Evolutionary conservation across 1,140 invertebrate genomes (phyloP), one percentile per base, ranked within the genome.

Genomic region (Orussus abietinus): DNA sequence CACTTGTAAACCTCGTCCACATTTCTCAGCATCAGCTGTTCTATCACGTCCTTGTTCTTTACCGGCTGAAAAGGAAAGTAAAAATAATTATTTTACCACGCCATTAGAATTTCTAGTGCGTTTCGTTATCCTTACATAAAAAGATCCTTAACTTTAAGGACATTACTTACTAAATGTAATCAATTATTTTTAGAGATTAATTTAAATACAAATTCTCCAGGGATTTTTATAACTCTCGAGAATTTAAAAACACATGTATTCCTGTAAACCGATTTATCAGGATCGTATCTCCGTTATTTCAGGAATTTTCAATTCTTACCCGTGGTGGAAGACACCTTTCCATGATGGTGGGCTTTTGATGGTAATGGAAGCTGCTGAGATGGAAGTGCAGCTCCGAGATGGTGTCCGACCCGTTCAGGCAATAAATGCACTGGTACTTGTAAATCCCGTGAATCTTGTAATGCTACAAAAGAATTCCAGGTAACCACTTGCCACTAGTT

Each of bases 341-440:
- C 2, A 76, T 53, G 11, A 75, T 50, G 9, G 64, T 64, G 1
- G 75, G 63, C 2, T 60, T 52, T 35, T 69, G 58, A 48, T 76
- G 70, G 6, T 62, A 68, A 51, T 79, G 77, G 13, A 52, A 45
- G 10, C 49, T 49, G 26, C 69, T 68, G 1, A 78, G 57, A 62
- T 79, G 77, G 20, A 51, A 47, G 9, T 75, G 62, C 13, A 77
- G 55, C 11, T 76, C 73, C 9, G 53, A 48, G 3, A 63, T 42
- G 5, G 49, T 57, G n/a, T 72, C 58, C 3, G 66, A 47, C 5
- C 76, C 77, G 50, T 62, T 59, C 6, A 66, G 20, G 42, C 77
- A 79, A 43, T 77, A 77, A 2, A 72, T 52, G 34, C 77, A 79
- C 33, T 78, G 77, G 30, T 64, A 77, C 17, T 72, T 75, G 19